Evolutionary conservation across 2,888 invertebrate genomes (phyloP), one percentile per base, ranked within the genome.

Genomic region (Sclerodermus sp.): DNA sequence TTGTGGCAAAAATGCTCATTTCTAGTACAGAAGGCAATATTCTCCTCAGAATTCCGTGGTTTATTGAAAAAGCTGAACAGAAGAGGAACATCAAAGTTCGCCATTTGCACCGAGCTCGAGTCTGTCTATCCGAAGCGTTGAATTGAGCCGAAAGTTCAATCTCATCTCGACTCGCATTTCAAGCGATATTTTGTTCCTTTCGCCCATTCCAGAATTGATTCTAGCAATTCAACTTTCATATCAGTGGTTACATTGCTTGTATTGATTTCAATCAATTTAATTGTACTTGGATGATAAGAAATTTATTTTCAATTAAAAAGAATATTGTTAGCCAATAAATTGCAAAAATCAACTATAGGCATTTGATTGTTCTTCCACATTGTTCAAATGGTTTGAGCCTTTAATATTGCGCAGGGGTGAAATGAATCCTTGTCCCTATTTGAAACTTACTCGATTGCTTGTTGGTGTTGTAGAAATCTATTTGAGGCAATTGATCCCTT

Each of bases 31-130:
- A n/a, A n/a, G n/a, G n/a, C n/a, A n/a, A n/a, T n/a, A n/a, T n/a
- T n/a, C n/a, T n/a, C n/a, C n/a, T n/a, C n/a, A n/a, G n/a, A n/a
- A n/a, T n/a, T n/a, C n/a, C n/a, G n/a, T n/a, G n/a, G n/a, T n/a
- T n/a, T n/a, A n/a, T n/a, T n/a, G 63, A 63, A 63, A 63, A 63
- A 53, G 53, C 59, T 46, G 55, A 57, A 53, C 51, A 47, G 52
- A 51, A 46, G 56, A 53, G 58, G 45, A 44, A 48, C 59, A 53
- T 59, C 61, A 54, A 63, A 63, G 63, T 63, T 63, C 45, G 63
- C 61, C 63, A 63, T 63, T 57, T 61, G 58, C 57, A 53, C 54
- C 53, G 52, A 60, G 56, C 49, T 53, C 61, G 47, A 52, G 48
- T 44, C 56, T 51, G 52, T 54, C 61, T 51, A 39, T 56, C 45